Conservation (phyloP, 2,113 vertebrate species). For the Etia nguti region DNA sequence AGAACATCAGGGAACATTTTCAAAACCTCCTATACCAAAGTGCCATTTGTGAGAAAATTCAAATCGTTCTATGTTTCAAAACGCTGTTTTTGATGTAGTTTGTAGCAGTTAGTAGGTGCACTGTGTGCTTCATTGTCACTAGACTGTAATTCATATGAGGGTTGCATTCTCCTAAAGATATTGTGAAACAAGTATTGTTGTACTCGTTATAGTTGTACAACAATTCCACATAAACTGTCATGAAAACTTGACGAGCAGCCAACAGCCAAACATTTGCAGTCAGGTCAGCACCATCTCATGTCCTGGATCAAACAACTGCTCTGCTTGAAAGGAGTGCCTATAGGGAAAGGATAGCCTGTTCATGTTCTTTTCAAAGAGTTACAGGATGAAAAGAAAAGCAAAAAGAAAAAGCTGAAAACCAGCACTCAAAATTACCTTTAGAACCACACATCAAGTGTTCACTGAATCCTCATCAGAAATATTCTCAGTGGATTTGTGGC, state of each 20-base stretch:
- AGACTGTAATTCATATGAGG: background rate
- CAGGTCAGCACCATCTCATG: background rate
- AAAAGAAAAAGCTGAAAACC: slow-evolving; percentile 5
- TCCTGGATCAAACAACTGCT: slow-evolving; percentile 42
- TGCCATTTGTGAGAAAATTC: background rate
- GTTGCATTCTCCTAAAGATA: background rate
- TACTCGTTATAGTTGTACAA: background rate
- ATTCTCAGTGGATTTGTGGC: background rate
- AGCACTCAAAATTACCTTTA: background rate
- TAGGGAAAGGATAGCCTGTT: slow-evolving; percentile 1
- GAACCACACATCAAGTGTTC: background rate
- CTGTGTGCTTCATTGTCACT: background rate
- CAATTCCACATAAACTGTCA: background rate
- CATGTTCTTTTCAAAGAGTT: slow-evolving; percentile 9
- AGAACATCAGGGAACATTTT: background rate
- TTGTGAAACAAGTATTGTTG: background rate
- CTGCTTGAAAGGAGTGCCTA: slow-evolving; percentile 9
- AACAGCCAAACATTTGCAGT: slow-evolving; percentile 1
- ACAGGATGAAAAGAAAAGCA: slow-evolving; percentile 13
- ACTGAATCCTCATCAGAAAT: background rate
- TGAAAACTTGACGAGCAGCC: background rate
- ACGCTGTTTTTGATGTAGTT: background rate
- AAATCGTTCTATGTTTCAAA: background rate
- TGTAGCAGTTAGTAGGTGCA: background rate
- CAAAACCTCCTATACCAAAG: background rate